Percentiles rank a stretch among this genome's conserved stretches.
phyloP scores from a whole-genome alignment of 2,113 vertebrate species.

The Clinocottus analis region DNA sequence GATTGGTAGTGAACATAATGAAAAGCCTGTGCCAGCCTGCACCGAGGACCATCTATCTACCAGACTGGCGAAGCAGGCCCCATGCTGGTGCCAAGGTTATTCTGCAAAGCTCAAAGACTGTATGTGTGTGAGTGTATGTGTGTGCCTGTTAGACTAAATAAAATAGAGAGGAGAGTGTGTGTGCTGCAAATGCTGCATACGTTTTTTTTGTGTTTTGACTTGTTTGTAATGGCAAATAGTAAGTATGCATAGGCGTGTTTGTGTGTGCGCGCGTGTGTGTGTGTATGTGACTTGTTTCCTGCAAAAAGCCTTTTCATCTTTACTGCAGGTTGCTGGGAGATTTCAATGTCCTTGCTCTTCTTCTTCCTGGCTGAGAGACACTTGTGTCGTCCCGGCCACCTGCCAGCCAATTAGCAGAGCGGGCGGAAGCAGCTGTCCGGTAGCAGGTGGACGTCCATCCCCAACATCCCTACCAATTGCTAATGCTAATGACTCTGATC shows the following conservation, averaged over 20 bases:
- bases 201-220: not conserved
- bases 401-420: slow-evolving; percentile 81
- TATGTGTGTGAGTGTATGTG: slow-evolving; percentile 29
- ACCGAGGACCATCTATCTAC: slow-evolving; percentile 72
- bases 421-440: slow-evolving; percentile 76
- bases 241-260: slow-evolving; percentile 6
- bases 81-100: slow-evolving; percentile 80
- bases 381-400: slow-evolving; percentile 66
- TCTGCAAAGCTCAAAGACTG: slow-evolving; percentile 66
- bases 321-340: slow-evolving; percentile 61
- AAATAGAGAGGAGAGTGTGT: not conserved
- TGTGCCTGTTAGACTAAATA: slow-evolving; percentile 21
- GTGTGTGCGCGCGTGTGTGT: slow-evolving; percentile 1
- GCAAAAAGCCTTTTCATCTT: slow-evolving; percentile 72
- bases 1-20: slow-evolving; percentile 70
- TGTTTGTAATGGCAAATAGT: slow-evolving; percentile 17
- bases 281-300: slow-evolving; percentile 46
- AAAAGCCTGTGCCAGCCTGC: slow-evolving; percentile 73
- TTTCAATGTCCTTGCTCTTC: slow-evolving; percentile 63
- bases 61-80: slow-evolving; percentile 70
- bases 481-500: slow-evolving; percentile 78
- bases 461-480: slow-evolving; percentile 70
- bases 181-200: slow-evolving; percentile 24
- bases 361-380: slow-evolving; percentile 57
- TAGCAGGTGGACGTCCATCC: slow-evolving; percentile 77